These are phyloP conservation scores for Pachliopta kotzebuea DNA, from an alignment of 2,888 invertebrate genomes.

Conservation along the genomic window DNA sequence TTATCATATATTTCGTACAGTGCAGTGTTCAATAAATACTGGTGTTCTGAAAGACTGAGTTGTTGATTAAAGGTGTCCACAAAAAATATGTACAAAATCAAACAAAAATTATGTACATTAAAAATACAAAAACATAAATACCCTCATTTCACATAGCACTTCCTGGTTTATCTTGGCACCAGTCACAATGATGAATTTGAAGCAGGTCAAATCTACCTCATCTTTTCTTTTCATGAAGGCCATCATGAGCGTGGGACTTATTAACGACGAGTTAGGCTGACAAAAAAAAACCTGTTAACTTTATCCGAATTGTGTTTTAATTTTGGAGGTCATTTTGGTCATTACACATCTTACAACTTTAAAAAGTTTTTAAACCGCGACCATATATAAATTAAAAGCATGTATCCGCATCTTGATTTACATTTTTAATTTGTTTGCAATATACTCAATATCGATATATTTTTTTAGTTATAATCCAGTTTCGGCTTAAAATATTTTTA, in stretches of 20 bases:
- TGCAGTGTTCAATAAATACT: too few species aligned
- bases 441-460: too few species aligned
- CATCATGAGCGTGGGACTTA: constrained; percentile 40
- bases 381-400: too few species aligned
- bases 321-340: not conserved
- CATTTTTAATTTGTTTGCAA: too few species aligned
- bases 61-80: too few species aligned
- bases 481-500: too few species aligned
- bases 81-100: not conserved
- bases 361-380: too few species aligned
- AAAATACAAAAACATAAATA: constrained; percentile 33
- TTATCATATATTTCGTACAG: not conserved
- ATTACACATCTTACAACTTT: too few species aligned
- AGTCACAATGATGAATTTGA: constrained; percentile 41
- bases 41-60: too few species aligned
- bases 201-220: constrained; percentile 54
- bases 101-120: not conserved
- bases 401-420: too few species aligned
- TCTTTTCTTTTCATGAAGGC: constrained; percentile 44
- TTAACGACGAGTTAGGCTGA: constrained; percentile 47
- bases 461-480: too few species aligned
- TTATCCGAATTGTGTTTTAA: not conserved
- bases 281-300: constrained; percentile 29
- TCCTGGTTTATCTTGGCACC: constrained; percentile 50
- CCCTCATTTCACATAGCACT: constrained; percentile 42